Percentiles rank a stretch among this genome's conserved stretches.
These are phyloP conservation scores for Jaculus jaculus DNA, from an alignment of 2,113 vertebrate genomes.

Conservation along the genomic window DNA sequence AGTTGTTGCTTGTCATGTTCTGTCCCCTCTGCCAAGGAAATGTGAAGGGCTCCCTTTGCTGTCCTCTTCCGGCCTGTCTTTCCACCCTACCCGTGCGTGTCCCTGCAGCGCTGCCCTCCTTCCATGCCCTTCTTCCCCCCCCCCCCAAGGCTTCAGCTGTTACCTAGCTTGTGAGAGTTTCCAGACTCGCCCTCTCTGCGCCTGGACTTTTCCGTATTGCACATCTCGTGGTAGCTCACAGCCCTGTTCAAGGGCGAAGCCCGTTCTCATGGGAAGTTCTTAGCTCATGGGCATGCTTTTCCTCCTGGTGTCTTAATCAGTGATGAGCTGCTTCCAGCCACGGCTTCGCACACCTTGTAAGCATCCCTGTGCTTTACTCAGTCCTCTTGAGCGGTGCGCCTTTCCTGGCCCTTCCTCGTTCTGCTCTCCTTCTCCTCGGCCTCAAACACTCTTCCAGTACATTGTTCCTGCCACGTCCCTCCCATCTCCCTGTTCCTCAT, in stretches of 20 bases:
- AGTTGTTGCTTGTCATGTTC: not conserved
- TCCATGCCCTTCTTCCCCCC: not conserved
- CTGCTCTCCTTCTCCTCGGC: not conserved
- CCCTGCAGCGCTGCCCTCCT: not conserved
- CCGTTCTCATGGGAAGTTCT: not conserved
- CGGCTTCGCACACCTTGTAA: too few species aligned
- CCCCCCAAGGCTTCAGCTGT: not conserved
- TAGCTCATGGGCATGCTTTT: not conserved
- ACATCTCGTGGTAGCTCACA: not conserved
- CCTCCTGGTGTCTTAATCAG: not conserved
- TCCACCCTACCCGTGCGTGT: fast-evolving
- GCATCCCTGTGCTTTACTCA: not conserved
- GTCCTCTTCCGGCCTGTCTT: not conserved
- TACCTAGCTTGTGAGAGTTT: not conserved
- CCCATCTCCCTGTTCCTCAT: not conserved
- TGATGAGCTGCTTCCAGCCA: not conserved
- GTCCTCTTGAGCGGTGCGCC: not conserved
- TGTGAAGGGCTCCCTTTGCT: not conserved
- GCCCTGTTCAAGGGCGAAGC: not conserved
- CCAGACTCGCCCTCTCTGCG: not conserved
- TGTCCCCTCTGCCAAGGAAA: not conserved
- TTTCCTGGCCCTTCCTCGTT: not conserved
- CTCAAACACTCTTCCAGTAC: not conserved
- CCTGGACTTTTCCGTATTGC: not conserved
- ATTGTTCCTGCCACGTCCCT: not conserved